Evolutionary conservation across 2,113 vertebrate genomes (phyloP).

Genomic region (Microcebus ravelobensis): DNA sequence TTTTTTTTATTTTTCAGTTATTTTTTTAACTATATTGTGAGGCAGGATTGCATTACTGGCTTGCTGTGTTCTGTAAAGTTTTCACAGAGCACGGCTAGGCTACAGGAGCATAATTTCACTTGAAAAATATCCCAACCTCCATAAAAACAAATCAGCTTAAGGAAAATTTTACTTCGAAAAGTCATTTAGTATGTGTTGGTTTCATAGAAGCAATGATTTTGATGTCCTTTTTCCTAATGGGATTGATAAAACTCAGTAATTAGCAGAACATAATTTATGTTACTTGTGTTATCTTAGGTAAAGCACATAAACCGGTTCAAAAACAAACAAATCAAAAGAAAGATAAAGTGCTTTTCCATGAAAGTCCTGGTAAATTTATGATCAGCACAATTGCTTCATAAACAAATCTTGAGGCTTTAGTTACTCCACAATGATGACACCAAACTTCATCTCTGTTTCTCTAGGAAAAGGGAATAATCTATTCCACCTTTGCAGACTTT

Average conservation of each 20-base stretch:
- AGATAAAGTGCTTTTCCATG: background rate
- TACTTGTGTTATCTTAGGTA: background rate
- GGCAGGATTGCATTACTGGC: background rate
- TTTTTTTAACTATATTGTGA: background rate
- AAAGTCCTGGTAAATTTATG: background rate
- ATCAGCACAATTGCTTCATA: background rate
- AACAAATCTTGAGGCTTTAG: background rate
- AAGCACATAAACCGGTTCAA: background rate
- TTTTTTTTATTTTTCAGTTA: too few relatives aligned
- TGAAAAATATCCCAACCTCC: background rate
- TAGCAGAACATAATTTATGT: background rate
- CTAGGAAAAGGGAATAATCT: background rate
- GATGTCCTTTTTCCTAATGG: background rate
- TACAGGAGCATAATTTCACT: background rate
- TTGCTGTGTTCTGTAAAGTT: background rate
- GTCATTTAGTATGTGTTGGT: background rate
- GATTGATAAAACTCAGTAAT: background rate
- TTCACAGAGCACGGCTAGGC: background rate
- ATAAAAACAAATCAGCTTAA: slow-evolving; percentile 8
- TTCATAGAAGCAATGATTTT: background rate
- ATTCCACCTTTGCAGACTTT: background rate
- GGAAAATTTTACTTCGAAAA: background rate
- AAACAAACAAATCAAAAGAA: background rate
- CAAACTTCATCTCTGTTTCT: background rate
- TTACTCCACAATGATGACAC: background rate